Conservation (phyloP, 2,113 vertebrate species). For the Cyphomyrus discorhynchus region DNA sequence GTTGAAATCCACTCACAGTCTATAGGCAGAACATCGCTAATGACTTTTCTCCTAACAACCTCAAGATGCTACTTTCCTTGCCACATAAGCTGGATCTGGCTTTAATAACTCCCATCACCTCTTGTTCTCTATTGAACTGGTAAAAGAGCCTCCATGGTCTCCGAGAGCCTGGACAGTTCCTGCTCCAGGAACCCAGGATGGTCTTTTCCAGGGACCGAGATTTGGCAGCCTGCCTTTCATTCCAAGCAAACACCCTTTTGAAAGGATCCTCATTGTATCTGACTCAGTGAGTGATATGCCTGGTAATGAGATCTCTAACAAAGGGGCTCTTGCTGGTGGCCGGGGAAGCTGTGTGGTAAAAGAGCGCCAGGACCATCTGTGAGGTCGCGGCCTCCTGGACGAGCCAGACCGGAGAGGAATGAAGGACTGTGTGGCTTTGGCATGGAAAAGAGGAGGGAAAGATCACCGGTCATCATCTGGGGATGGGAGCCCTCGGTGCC, state of each 20-base stretch:
- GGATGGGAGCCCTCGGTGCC: neutral
- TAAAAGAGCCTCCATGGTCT: neutral
- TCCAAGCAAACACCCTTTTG: neutral
- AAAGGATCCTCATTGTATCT: neutral
- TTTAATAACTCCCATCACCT: neutral
- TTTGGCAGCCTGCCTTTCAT: neutral
- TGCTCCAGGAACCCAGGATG: neutral
- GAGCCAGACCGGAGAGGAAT: neutral
- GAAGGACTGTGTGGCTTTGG: neutral
- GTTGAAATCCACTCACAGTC: neutral
- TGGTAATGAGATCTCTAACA: conserved; percentile 8
- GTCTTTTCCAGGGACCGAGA: neutral
- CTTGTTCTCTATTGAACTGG: neutral
- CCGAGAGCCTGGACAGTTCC: neutral
- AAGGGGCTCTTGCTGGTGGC: neutral
- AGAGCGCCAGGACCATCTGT: neutral
- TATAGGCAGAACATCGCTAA: neutral
- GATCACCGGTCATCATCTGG: neutral
- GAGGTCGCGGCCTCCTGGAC: neutral
- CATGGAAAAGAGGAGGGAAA: neutral
- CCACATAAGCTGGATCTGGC: neutral
- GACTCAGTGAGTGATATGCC: neutral
- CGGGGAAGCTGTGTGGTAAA: neutral
- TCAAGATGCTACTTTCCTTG: neutral
- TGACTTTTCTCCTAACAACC: neutral